phyloP scores from a whole-genome alignment of 2,797 vertebrate species.

The Semotilus atromaculatus region DNA sequence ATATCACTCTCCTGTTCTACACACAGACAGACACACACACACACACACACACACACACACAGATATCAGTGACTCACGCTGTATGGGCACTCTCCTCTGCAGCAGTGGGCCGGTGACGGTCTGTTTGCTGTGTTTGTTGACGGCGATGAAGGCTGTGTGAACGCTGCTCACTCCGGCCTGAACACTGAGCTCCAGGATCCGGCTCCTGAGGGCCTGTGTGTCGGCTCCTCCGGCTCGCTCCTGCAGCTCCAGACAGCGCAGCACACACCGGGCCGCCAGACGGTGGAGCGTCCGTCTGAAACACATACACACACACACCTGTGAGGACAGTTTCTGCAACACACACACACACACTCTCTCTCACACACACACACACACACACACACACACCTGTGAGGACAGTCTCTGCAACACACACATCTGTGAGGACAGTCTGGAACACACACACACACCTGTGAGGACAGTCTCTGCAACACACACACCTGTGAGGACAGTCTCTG shows the following conservation, averaged over 20 bases:
- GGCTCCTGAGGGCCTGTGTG: constrained; percentile 60
- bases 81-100: constrained; percentile 61
- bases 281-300: constrained; percentile 60
- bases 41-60: too few relatives aligned
- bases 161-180: constrained; percentile 81
- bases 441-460: too few relatives aligned
- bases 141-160: constrained; percentile 79
- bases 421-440: too few relatives aligned
- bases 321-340: too few relatives aligned
- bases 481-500: too few relatives aligned
- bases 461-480: too few relatives aligned
- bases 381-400: too few relatives aligned
- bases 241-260: constrained; percentile 74
- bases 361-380: too few relatives aligned
- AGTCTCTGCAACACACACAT: too few relatives aligned
- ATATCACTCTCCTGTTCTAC: too few relatives aligned
- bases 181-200: constrained; percentile 77
- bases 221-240: constrained; percentile 36
- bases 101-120: constrained; percentile 70
- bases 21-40: too few relatives aligned
- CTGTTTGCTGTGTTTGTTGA: constrained; percentile 70
- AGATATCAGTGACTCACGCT: constrained; percentile 52
- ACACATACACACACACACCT: not conserved
- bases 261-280: constrained; percentile 75
- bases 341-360: too few relatives aligned